A percentile compares a stretch with the other conserved stretches of the same genome.
These are phyloP conservation scores for Drosophila neotestacea DNA, from an alignment of 2,888 invertebrate genomes.

Conservation along the genomic window DNA sequence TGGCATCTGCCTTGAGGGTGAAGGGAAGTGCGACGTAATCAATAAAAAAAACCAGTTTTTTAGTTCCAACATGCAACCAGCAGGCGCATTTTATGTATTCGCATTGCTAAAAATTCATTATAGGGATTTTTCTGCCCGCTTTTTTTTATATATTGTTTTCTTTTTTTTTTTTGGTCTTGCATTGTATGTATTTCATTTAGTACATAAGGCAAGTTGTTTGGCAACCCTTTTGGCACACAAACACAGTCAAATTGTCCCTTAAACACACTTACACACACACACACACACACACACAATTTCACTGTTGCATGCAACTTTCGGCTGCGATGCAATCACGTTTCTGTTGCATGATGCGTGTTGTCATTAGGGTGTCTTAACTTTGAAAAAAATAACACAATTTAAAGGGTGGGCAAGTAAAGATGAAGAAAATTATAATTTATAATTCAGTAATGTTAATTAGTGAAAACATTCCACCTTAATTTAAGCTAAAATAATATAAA, in stretches of 20 bases:
- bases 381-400: not conserved
- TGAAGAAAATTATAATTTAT: not conserved
- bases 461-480: too few relatives aligned
- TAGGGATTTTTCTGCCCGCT: constrained; percentile 57
- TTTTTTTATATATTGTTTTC: constrained; percentile 18
- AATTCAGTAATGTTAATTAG: not conserved
- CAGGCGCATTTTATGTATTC: constrained; percentile 45
- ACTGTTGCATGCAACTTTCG: constrained; percentile 54
- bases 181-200: constrained; percentile 24
- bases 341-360: constrained; percentile 77
- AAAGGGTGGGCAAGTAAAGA: not conserved
- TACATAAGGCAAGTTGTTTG: constrained; percentile 70
- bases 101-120: constrained; percentile 56
- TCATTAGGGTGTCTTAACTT: constrained; percentile 56
- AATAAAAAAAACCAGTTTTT: constrained; percentile 65
- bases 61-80: constrained; percentile 30
- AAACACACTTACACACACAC: constrained; percentile 32
- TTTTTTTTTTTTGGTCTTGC: constrained; percentile 11
- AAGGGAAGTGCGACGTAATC: constrained; percentile 58
- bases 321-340: constrained; percentile 71
- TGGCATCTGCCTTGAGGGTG: constrained; percentile 43
- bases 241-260: constrained; percentile 55
- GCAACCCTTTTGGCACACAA: constrained; percentile 79
- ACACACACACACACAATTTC: constrained; percentile 27
- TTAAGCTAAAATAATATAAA: too few relatives aligned